Evolutionary conservation across 2,113 vertebrate genomes (phyloP).

Genomic region (Rhinoptilus africanus): DNA sequence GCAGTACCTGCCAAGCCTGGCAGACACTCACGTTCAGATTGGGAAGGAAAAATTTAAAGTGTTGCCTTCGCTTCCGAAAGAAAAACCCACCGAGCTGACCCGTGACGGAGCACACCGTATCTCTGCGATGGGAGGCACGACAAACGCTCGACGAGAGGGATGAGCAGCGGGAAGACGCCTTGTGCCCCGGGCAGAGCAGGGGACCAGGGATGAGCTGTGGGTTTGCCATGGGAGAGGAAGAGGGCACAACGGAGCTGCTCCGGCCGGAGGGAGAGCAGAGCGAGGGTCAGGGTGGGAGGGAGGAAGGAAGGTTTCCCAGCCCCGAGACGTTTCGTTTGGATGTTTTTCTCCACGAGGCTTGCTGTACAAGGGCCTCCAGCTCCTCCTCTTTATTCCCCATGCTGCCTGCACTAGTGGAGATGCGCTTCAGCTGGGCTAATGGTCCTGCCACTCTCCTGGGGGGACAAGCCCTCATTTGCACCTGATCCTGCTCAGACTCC

Average conservation of each 20-base stretch:
- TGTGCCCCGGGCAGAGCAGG: background rate
- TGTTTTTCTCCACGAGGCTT: background rate
- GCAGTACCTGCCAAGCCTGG: fast-evolving
- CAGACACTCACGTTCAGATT: background rate
- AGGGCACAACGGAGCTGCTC: background rate
- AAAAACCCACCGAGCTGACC: background rate
- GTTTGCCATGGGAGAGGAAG: fast-evolving
- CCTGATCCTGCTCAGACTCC: no score
- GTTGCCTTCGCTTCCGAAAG: background rate
- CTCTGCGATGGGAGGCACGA: fast-evolving
- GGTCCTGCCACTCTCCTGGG: no score
- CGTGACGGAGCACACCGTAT: fast-evolving
- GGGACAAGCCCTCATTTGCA: no score
- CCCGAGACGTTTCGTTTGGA: background rate
- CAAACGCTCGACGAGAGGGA: background rate
- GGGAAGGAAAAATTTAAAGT: background rate
- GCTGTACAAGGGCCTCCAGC: no score
- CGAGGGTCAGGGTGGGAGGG: background rate
- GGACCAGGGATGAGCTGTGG: fast-evolving
- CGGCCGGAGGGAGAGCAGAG: background rate
- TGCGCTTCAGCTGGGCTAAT: no score
- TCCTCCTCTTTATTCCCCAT: no score
- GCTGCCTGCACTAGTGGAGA: no score
- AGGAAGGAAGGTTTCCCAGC: background rate
- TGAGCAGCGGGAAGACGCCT: background rate